phyloP scores from a whole-genome alignment of 2,113 vertebrate genomes.

The Melanostigma gelatinosum region DNA sequence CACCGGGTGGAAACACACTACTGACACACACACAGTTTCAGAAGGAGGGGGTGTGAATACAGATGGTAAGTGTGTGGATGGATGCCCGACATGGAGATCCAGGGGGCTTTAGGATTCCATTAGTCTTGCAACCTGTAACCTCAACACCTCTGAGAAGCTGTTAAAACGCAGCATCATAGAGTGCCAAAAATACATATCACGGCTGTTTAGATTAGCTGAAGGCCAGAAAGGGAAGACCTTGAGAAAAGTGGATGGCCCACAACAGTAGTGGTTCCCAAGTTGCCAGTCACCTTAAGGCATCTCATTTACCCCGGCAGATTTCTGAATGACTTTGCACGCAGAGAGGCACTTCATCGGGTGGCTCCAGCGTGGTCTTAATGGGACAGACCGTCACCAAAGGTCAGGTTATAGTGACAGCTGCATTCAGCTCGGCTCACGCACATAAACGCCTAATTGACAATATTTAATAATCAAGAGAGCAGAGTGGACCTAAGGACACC shows the following conservation, averaged over 20 bases:
- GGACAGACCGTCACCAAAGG: neutral
- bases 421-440: neutral
- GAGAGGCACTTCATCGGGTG: neutral
- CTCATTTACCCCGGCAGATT: neutral
- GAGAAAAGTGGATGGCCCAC: neutral
- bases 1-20: constrained; percentile 19
- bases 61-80: constrained; percentile 68
- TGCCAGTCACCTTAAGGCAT: neutral
- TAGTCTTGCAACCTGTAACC: constrained; percentile 41
- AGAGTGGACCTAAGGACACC: constrained; percentile 3
- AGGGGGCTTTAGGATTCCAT: constrained; percentile 58
- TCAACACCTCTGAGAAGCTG: constrained; percentile 51
- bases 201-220: neutral
- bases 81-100: constrained; percentile 38
- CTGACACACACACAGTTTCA: constrained; percentile 21
- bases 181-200: neutral
- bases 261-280: neutral
- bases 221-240: neutral
- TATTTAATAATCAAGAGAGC: neutral
- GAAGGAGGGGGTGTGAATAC: constrained; percentile 32
- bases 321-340: neutral
- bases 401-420: constrained; percentile 32
- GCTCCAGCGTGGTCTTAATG: constrained; percentile 28
- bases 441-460: constrained; percentile 12
- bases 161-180: neutral